Conservation (phyloP, 2,797 vertebrate genomes). For the Echiichthys vipera region DNA sequence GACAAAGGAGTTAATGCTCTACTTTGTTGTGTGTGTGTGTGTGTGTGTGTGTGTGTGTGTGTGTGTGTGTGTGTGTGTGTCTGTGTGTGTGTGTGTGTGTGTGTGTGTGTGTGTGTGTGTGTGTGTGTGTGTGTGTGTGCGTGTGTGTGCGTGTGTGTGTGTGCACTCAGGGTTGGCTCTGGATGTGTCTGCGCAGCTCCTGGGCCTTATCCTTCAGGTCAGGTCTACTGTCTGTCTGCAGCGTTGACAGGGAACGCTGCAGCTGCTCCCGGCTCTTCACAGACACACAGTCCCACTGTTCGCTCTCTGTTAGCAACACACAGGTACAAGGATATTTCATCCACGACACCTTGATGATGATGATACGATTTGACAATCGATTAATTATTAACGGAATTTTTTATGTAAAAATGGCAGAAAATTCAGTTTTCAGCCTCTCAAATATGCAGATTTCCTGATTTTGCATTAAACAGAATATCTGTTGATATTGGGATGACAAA, state of each 20-base stretch:
- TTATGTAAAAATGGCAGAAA: no score
- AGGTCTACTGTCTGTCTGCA: constrained; percentile 93
- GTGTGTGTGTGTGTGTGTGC: neutral
- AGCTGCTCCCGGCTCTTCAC: constrained; percentile 90
- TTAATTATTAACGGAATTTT: no score
- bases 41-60: neutral
- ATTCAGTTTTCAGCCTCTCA: no score
- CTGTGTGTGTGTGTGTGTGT: neutral
- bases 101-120: neutral
- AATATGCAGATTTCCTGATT: no score
- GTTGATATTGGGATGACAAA: no score
- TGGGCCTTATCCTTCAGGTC: constrained; percentile 94
- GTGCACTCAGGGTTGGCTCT: constrained; percentile 89
- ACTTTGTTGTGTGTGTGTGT: constrained; percentile 7
- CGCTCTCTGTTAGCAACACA: constrained; percentile 83
- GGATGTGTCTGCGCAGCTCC: constrained; percentile 92
- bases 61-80: neutral
- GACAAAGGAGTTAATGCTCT: constrained; percentile 8
- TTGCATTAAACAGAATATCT: no score
- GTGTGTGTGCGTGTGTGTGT: neutral
- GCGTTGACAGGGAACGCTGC: constrained; percentile 89
- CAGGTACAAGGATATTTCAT: neutral
- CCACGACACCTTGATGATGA: neutral
- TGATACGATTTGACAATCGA: no score
- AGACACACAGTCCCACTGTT: constrained; percentile 92